Base-by-base conservation (phyloP, 1,140 invertebrate species). In the Dryas iulia region DNA sequence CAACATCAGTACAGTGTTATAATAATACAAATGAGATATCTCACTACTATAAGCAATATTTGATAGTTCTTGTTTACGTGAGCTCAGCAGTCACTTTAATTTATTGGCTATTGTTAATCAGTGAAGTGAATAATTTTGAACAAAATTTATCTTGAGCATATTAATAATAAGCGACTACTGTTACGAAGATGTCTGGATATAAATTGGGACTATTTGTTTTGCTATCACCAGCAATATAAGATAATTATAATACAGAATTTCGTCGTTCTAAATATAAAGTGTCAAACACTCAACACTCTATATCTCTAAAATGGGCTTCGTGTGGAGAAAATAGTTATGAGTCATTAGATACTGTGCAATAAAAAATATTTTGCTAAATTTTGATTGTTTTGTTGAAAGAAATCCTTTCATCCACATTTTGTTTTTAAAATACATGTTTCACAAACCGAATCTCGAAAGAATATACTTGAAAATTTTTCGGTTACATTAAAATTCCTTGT, bases 1-100 rank as follows among this genome's bases (percentile, higher is more conserved):
- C 63, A 66, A 14, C 21, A 14, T 18, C 10, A 25, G 33, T 35
- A n/a, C 21, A 35, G n/a, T 21, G 7, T 25, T 26, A 26, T 47
- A 58, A 31, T 31, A 31, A 23, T 58, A 58, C 30, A 65, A 65
- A 65, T 65, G 53, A 58, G 54, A 11, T 47, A 28, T 58, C 56
- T 66, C 23, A 58, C 24, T 18, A 21, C 53, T 65, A 35, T 31
- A 35, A 57, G 21, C 33, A 58, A 66, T 66, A 66, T 58, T 59
- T 47, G 54, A 30, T 54, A 18, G 63, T 66, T 66, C 35, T 62
- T 54, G 26, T 62, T 30, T 62, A 53, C 25, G 8, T 54, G 53
- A 54, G 53, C 53, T 21, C n/a, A 18, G 4, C 25, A 31, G n/a
- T 18, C 18, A 25, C 35, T 54, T 4, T 28, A 23, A 61, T 62